Percentiles rank a stretch among this genome's conserved stretches.
Conservation (phyloP, 2,888 invertebrate species). For the Caenorhabditis doughertyi region DNA sequence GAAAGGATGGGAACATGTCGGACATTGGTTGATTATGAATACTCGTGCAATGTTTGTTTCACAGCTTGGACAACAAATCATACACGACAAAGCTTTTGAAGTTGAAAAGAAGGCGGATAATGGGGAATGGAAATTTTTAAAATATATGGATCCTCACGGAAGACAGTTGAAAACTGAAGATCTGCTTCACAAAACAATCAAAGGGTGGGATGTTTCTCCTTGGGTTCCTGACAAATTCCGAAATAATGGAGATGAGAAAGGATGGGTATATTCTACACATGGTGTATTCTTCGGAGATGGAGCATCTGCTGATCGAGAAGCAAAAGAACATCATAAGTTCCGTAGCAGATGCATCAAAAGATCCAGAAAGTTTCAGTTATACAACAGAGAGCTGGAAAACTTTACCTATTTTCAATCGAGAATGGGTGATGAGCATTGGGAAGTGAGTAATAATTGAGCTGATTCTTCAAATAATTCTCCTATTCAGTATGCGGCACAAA, state of each 20-base stretch:
- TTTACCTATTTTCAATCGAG: conserved; percentile 39
- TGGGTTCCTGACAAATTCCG: conserved; percentile 75
- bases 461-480: background rate
- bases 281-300: conserved; percentile 71
- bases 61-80: conserved; percentile 46
- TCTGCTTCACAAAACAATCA: conserved; percentile 37
- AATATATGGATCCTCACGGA: conserved; percentile 74
- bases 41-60: conserved; percentile 70
- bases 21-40: conserved; percentile 69
- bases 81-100: conserved; percentile 68
- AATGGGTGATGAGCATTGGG: conserved; percentile 58
- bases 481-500: conserved; percentile 66
- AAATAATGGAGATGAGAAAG: conserved; percentile 76
- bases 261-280: conserved; percentile 76
- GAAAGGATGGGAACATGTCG: conserved; percentile 31
- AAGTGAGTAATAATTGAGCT: conserved; percentile 39
- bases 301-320: conserved; percentile 53
- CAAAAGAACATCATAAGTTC: conserved; percentile 45
- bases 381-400: conserved; percentile 52
- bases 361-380: conserved; percentile 18
- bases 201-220: conserved; percentile 71
- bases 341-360: conserved; percentile 46
- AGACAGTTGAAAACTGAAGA: conserved; percentile 49
- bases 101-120: conserved; percentile 61
- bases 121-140: conserved; percentile 56